These are phyloP conservation scores for Melipona beecheii DNA, from an alignment of 2,888 invertebrate species.

Conservation along the genomic window DNA sequence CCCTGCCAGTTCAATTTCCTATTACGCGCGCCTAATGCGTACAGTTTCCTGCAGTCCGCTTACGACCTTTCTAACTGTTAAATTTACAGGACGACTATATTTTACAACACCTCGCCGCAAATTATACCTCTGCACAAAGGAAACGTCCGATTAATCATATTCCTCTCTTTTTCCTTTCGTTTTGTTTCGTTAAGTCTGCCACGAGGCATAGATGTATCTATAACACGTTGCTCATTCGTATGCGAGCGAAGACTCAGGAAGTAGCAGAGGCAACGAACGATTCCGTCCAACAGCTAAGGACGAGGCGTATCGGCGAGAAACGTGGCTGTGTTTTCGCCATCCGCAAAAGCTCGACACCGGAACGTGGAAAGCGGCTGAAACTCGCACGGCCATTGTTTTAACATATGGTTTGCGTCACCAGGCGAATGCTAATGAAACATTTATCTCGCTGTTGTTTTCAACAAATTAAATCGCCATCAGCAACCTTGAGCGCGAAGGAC, in stretches of 20 bases:
- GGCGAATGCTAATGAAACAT: constrained; percentile 64
- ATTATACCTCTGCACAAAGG: constrained; percentile 16
- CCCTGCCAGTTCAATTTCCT: background rate
- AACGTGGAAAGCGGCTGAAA: constrained; percentile 43
- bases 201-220: background rate
- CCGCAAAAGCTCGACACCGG: constrained; percentile 20
- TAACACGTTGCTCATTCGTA: constrained; percentile 27
- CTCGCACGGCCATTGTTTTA: constrained; percentile 54
- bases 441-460: constrained; percentile 59
- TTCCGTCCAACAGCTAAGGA: constrained; percentile 9
- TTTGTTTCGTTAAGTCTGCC: background rate
- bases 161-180: background rate
- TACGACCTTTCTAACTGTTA: background rate
- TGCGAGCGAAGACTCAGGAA: constrained; percentile 19
- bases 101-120: background rate
- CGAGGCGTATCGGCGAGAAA: background rate
- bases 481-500: constrained; percentile 59
- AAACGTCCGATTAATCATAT: constrained; percentile 14
- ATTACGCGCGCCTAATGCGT: background rate
- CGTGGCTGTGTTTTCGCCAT: background rate
- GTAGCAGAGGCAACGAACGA: constrained; percentile 22
- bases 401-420: constrained; percentile 62
- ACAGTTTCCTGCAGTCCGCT: background rate
- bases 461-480: constrained; percentile 57
- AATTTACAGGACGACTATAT: background rate